Percentiles rank a stretch among this genome's conserved stretches.
phyloP scores from a whole-genome alignment of 2,113 vertebrate genomes.

The western clawed frog (Xenopus tropicalis) region UCB_Xtro_10.0 CM004449.2:108418501-108419000 shows the following conservation, averaged over 20 bases:
- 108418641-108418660: too few relatives aligned
- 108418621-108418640: too few relatives aligned
- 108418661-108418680: too few relatives aligned
- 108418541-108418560: too few relatives aligned
- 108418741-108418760: background rate
- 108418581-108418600: too few relatives aligned
- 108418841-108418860: background rate
- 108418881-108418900: background rate
- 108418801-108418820: conserved; percentile 11
- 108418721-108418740: too few relatives aligned
- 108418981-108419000: background rate
- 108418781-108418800: background rate
- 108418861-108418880: background rate
- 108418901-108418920: background rate
- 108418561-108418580: too few relatives aligned
- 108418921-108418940: background rate
- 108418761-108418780: background rate
- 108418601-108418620: too few relatives aligned
- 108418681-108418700: too few relatives aligned
- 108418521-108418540: too few relatives aligned
- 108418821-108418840: background rate
- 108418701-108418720: too few relatives aligned
- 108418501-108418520: too few relatives aligned
- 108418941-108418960: conserved; percentile 1
- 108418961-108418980: conserved; percentile 8